Evolutionary conservation across 2,113 vertebrate species (phyloP).

Genomic region (Prietella phreatophila): DNA sequence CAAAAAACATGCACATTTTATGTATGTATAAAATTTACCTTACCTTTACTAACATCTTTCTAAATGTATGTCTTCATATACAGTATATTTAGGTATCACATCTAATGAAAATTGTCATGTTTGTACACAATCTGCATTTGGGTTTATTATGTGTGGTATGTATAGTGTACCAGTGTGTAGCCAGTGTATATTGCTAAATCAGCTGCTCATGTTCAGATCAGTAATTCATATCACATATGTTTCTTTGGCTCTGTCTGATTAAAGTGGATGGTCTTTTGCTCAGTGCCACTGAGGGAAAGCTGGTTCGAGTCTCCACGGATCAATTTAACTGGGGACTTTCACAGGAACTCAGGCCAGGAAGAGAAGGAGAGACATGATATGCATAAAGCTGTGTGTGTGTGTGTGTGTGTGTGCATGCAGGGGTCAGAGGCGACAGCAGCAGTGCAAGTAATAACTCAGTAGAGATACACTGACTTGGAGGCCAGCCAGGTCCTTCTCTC

Average conservation of each 20-base stretch:
- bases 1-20: not conserved
- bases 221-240: conserved; percentile 17
- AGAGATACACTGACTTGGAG: conserved; percentile 32
- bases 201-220: conserved; percentile 7
- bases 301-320: conserved; percentile 18
- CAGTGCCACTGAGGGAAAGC: not conserved
- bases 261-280: conserved; percentile 8
- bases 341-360: conserved; percentile 23
- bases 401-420: conserved; percentile 11
- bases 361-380: conserved; percentile 12
- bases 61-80: not conserved
- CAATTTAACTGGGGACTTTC: conserved; percentile 35
- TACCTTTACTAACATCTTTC: no score
- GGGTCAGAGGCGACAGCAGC: conserved; percentile 39
- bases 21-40: not conserved
- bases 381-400: conserved; percentile 23
- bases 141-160: not conserved
- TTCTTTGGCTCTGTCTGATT: conserved; percentile 18
- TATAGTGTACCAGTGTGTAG: not conserved
- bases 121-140: not conserved
- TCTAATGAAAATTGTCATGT: not conserved
- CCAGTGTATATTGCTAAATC: not conserved
- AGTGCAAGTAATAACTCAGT: conserved; percentile 51
- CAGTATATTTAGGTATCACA: not conserved
- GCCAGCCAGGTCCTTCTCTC: conserved; percentile 27